A percentile compares a stretch with the other conserved stretches of the same genome.
Evolutionary conservation across 2,888 invertebrate genomes (phyloP).

Genomic region (Epistrophe eligans): DNA sequence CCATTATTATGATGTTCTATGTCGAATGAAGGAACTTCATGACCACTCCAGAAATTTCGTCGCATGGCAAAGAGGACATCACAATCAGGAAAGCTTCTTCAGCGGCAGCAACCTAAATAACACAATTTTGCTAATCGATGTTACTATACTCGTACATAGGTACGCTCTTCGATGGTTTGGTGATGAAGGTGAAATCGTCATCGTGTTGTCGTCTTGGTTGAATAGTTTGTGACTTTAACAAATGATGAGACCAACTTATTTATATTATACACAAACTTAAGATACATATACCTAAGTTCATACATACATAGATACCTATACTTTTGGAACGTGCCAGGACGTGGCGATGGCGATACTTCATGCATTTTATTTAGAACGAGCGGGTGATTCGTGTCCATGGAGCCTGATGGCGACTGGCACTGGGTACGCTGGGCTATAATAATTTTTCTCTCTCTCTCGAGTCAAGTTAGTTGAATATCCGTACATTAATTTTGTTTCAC

Average conservation of each 20-base stretch:
- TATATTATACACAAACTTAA: slow-evolving; percentile 20
- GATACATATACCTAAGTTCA: neutral
- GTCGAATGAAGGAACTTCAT: slow-evolving; percentile 45
- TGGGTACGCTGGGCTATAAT: slow-evolving; percentile 72
- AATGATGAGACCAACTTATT: slow-evolving; percentile 42
- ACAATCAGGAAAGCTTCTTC: slow-evolving; percentile 53
- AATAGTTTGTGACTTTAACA: slow-evolving; percentile 26
- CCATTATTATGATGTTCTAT: neutral
- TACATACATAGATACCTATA: neutral
- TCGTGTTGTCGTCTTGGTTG: slow-evolving; percentile 36
- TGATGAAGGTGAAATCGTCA: slow-evolving; percentile 46
- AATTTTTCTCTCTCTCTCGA: slow-evolving; percentile 56
- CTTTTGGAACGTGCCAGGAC: slow-evolving; percentile 73
- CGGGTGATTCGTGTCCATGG: slow-evolving; percentile 72
- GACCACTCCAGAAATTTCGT: slow-evolving; percentile 74
- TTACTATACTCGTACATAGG: slow-evolving; percentile 33
- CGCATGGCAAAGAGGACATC: slow-evolving; percentile 71
- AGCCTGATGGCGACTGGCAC: slow-evolving; percentile 73
- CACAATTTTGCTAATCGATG: slow-evolving; percentile 74
- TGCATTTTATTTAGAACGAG: slow-evolving; percentile 35
- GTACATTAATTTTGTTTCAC: slow-evolving; percentile 72
- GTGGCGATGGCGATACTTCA: slow-evolving; percentile 59
- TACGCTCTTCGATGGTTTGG: slow-evolving; percentile 46
- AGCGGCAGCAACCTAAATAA: slow-evolving; percentile 60
- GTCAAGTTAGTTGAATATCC: slow-evolving; percentile 11